Evolutionary conservation across 1,140 invertebrate species (phyloP), one percentile per base, ranked within the genome.

Genomic region (Dolichoris vasculosae): DNA sequence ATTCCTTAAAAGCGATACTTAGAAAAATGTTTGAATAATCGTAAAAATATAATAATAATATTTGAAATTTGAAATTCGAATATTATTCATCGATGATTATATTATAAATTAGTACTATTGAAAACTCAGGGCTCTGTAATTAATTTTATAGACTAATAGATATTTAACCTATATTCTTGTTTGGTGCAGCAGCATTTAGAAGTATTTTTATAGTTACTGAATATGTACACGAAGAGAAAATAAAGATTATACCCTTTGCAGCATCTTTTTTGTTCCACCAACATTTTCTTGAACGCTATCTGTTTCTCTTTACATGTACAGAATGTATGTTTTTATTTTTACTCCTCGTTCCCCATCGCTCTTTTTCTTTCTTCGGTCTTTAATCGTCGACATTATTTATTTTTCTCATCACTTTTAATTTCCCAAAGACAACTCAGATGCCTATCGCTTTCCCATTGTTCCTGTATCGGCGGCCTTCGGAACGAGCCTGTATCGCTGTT

Each of bases 401-500:
- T 90, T 85, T 77, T 82, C 79, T 77, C 84, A 82, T 85, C 84
- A 82, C 30, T 85, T 76, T 89, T 78, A 89, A 90, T 89, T 90
- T 91, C 85, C 88, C 87, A 89, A 89, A 89, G 87, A 87, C 86
- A 48, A 84, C 64, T 82, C 76, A 80, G 86, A 84, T 83, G 64
- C 38, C 40, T 87, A 83, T 83, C 81, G 71, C 30, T 71, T 77
- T 63, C 40, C 67, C 80, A 86, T 86, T 86, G 85, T 82, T 86
- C 84, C 59, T 69, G 38, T 77, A 79, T 84, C 69, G 51, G 43
- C 40, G 32, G 55, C 55, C 43, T 67, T 83, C 32, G 32, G 26
- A 30, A 78, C 48, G 55, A 75, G 79, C 67, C 69, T 82, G 83
- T 30, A 78, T 86, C 69, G 73, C 69, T 84, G 38, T 46, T 59